A percentile compares a stretch with the other conserved stretches of the same genome.
phyloP scores from a whole-genome alignment of 2,113 vertebrate genomes.

The Sterrhoptilus dennistouni region DNA sequence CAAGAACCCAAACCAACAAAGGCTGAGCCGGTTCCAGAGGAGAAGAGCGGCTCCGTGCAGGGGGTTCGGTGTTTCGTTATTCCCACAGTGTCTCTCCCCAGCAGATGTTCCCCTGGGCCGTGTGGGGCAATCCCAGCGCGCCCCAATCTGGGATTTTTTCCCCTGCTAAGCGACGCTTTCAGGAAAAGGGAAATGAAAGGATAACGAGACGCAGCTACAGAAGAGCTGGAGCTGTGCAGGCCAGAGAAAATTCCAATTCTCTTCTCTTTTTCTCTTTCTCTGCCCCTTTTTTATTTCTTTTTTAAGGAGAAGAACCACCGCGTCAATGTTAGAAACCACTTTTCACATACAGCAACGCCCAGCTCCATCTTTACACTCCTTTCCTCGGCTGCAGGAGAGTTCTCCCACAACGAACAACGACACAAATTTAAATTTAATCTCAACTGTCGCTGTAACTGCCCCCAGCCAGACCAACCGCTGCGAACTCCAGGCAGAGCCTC shows the following conservation, averaged over 20 bases:
- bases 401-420: background rate
- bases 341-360: background rate
- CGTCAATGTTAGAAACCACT: constrained; percentile 22
- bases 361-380: background rate
- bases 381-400: background rate
- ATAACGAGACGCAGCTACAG: background rate
- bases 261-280: background rate
- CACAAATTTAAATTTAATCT: constrained; percentile 45
- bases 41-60: background rate
- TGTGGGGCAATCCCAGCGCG: background rate
- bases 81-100: background rate
- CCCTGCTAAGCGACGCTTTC: background rate
- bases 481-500: background rate
- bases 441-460: background rate
- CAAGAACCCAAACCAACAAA: fast-evolving
- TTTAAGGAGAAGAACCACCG: background rate
- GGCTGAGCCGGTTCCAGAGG: fast-evolving
- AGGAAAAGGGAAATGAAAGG: background rate
- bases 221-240: background rate
- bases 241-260: background rate
- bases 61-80: background rate
- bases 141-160: background rate
- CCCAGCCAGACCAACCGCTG: constrained; percentile 38
- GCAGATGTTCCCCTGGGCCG: background rate
- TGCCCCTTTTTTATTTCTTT: background rate